Evolutionary conservation across 2,888 invertebrate species (phyloP).

Genomic region (Lysandra coridon): DNA sequence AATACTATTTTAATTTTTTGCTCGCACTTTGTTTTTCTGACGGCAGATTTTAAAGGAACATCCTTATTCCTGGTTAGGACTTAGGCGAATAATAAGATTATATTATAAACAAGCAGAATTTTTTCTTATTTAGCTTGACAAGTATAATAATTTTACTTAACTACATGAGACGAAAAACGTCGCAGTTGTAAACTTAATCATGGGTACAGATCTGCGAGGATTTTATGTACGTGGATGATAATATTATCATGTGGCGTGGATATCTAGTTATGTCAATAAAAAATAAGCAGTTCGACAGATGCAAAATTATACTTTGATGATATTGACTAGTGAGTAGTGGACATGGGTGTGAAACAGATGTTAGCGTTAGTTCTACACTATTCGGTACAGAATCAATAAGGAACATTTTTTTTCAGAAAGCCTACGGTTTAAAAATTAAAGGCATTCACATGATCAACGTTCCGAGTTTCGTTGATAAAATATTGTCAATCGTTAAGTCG

Average conservation of each 20-base stretch:
- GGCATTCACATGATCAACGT: constrained; percentile 53
- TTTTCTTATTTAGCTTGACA: not conserved
- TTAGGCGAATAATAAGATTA: not conserved
- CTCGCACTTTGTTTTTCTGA: not conserved
- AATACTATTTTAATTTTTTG: not conserved
- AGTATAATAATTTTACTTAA: not conserved
- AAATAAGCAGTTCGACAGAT: too few relatives aligned
- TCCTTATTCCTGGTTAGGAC: not conserved
- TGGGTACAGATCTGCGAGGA: too few relatives aligned
- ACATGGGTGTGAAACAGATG: too few relatives aligned
- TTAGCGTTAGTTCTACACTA: too few relatives aligned
- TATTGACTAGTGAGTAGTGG: too few relatives aligned
- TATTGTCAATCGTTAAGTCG: constrained; percentile 52
- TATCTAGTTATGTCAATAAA: too few relatives aligned
- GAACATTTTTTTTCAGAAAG: constrained; percentile 46
- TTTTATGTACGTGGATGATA: too few relatives aligned
- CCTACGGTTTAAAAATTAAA: constrained; percentile 53
- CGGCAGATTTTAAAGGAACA: not conserved
- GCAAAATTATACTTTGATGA: too few relatives aligned
- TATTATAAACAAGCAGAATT: not conserved
- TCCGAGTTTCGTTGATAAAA: constrained; percentile 51
- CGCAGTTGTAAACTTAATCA: too few relatives aligned
- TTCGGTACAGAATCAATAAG: not conserved
- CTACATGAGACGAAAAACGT: not conserved
- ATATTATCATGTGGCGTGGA: too few relatives aligned